phyloP scores from a whole-genome alignment of 2,797 vertebrate species.

The Salmo trutta region DNA sequence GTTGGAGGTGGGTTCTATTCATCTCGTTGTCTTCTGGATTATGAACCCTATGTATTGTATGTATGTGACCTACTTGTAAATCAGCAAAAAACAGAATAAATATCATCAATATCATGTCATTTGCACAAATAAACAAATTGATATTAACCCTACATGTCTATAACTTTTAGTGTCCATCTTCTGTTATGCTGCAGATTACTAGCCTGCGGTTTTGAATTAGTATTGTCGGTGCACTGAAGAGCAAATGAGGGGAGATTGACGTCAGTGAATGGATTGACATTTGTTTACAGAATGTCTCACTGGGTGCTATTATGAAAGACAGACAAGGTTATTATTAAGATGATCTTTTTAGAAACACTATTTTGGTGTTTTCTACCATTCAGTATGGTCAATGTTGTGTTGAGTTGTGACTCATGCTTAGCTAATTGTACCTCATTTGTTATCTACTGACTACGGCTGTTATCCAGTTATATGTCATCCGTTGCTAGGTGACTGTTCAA shows the following conservation, averaged over 20 bases:
- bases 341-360: too few relatives aligned
- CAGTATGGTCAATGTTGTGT: neutral
- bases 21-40: slow-evolving; percentile 40
- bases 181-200: neutral
- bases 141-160: slow-evolving; percentile 60
- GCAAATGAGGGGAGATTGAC: neutral
- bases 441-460: neutral
- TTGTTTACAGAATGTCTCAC: too few relatives aligned
- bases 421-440: neutral
- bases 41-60: slow-evolving; percentile 78
- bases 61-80: slow-evolving; percentile 92
- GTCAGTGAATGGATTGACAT: neutral
- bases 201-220: neutral
- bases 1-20: slow-evolving; percentile 30
- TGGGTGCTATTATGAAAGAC: too few relatives aligned
- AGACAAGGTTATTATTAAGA: too few relatives aligned
- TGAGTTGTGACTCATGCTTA: neutral
- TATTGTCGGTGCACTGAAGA: neutral
- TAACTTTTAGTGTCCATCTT: slow-evolving; percentile 3
- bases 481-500: slow-evolving; percentile 1
- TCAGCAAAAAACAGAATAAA: slow-evolving; percentile 79
- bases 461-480: neutral
- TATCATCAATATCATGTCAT: slow-evolving; percentile 56
- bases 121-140: slow-evolving; percentile 75
- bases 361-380: neutral